These are phyloP conservation scores for Neotragus moschatus DNA, from an alignment of 2,113 vertebrate genomes.

Conservation along the genomic window DNA sequence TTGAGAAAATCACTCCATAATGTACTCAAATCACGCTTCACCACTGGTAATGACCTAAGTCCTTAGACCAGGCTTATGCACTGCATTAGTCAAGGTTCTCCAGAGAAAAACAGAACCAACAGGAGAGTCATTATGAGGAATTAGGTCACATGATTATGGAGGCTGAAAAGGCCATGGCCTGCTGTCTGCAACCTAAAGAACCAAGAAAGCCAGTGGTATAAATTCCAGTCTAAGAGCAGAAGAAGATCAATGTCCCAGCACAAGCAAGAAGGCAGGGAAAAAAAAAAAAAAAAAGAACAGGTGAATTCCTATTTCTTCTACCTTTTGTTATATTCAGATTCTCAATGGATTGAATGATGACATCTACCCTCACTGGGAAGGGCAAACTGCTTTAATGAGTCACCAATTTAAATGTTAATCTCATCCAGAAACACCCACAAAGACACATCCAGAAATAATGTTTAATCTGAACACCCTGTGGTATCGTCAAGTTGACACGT, in stretches of 20 bases:
- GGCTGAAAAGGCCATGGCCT: neutral
- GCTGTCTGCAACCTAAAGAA: neutral
- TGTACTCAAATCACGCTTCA: neutral
- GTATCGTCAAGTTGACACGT: rapidly evolving
- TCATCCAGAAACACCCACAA: neutral
- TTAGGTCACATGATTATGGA: neutral
- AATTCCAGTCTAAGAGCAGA: neutral
- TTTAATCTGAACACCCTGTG: neutral
- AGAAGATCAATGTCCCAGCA: neutral
- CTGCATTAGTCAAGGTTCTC: neutral
- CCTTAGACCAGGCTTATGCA: neutral
- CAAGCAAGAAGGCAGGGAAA: neutral
- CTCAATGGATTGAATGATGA: neutral
- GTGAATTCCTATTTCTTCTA: neutral
- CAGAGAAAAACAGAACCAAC: neutral
- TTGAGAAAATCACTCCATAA: neutral
- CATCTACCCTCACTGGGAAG: neutral
- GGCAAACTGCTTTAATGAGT: neutral
- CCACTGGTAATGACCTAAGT: neutral
- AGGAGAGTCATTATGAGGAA: neutral
- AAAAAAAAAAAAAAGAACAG: neutral
- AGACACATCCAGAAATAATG: neutral
- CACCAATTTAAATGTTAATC: neutral
- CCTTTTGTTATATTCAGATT: neutral
- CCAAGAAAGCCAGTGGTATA: neutral